Evolutionary conservation across 2,797 vertebrate species (phyloP).

Genomic region (Brotula barbata): DNA sequence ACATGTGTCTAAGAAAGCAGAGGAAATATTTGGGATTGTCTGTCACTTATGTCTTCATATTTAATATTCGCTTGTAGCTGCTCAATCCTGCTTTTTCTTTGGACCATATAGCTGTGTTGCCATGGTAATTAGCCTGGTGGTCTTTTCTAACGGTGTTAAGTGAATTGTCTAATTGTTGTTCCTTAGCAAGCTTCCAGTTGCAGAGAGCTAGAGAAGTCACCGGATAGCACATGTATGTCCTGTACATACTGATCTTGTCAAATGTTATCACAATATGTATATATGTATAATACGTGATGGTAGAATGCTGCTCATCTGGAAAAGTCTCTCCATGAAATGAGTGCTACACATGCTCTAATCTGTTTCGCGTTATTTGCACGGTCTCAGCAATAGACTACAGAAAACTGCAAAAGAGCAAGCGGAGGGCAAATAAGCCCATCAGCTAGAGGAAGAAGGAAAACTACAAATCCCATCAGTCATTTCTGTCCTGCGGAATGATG

Average conservation of each 20-base stretch:
- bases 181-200: slow-evolving; percentile 49
- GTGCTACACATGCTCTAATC: background rate
- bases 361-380: slow-evolving; percentile 8
- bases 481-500: slow-evolving; percentile 58
- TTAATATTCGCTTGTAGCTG: slow-evolving; percentile 46
- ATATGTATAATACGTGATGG: slow-evolving; percentile 38
- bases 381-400: slow-evolving; percentile 9
- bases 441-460: slow-evolving; percentile 19
- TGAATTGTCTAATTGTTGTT: slow-evolving; percentile 63
- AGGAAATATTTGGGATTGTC: slow-evolving; percentile 7
- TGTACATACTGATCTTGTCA: slow-evolving; percentile 36
- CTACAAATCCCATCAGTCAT: slow-evolving; percentile 57
- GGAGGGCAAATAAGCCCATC: slow-evolving; percentile 28
- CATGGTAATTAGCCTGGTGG: slow-evolving; percentile 61
- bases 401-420: background rate
- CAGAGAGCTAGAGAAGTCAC: slow-evolving; percentile 31
- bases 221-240: no score
- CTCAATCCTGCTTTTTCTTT: slow-evolving; percentile 27
- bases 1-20: slow-evolving; percentile 19
- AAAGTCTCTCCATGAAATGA: slow-evolving; percentile 6
- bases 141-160: slow-evolving; percentile 61
- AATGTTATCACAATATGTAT: slow-evolving; percentile 19
- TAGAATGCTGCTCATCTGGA: slow-evolving; percentile 21
- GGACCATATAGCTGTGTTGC: slow-evolving; percentile 43
- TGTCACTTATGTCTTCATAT: slow-evolving; percentile 29